Base-by-base conservation (phyloP, 2,113 vertebrate genomes). In the Loxodonta africana region DNA sequence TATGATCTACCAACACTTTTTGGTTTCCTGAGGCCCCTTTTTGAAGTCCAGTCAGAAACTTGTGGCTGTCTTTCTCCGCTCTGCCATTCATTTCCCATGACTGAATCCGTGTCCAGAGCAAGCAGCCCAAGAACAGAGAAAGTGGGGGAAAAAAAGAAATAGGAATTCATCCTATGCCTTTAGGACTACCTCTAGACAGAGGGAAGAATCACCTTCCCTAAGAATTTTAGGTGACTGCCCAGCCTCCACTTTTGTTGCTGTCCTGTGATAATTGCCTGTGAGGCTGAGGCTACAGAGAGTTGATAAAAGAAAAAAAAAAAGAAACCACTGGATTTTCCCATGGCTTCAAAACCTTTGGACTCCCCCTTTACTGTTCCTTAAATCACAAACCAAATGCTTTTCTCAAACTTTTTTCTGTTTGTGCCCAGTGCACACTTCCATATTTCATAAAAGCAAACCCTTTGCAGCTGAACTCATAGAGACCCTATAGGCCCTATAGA, bases 361-460 rank as follows among this genome's bases (percentile, higher is more conserved):
- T 8, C 14, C 6, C 6, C 41, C 28, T 4, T 62, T 18, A 10
- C 28, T 1, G 0, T 28, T 11, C 9, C 1, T 37, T 41, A 8
- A 33, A n/a, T 67, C n/a, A 15, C 1, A 28, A 51, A 71, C 6
- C n/a, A 17, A 23, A 18, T 21, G 11, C 0, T 46, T 67, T 48
- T 14, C 51, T 6, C 1, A 20, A n/a, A 12, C 51, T 0, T 11
- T 51, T 33, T 25, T 21, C 65, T 73, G n/a, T 41, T 81, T 60
- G 17, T 0, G 3, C 9, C 41, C 7, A 3, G 25, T 2, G 1
- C 1, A 1, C 0, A 2, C 1, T 0, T 28, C 44, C 23, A 8
- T 0, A 11, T 0, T 3, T 51, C 21, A 8, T 0, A 57, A 57
- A 57, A 57, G 53, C 53, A 57, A 57, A 57, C 11, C 11, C 53